A percentile compares a stretch with the other conserved stretches of the same genome.
Evolutionary conservation across 2,113 vertebrate species (phyloP).

Genomic region (Ophthalmolycus amberensis): DNA sequence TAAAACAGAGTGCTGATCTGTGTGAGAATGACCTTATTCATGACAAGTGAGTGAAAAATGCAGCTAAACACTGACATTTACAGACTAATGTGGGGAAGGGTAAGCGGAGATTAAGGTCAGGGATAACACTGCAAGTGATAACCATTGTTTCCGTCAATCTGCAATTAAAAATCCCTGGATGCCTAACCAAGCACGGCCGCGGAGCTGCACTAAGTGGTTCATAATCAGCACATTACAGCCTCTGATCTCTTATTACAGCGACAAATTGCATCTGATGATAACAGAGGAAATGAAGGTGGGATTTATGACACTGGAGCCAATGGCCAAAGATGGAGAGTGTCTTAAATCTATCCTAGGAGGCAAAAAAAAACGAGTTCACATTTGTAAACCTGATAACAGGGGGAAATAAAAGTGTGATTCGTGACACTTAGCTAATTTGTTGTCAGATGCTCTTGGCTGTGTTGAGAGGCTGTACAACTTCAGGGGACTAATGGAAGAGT

Average conservation of each 20-base stretch:
- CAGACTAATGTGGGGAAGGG: slow-evolving; percentile 18
- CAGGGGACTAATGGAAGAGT: slow-evolving; percentile 31
- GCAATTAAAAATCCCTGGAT: slow-evolving; percentile 65
- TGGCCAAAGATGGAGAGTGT: slow-evolving; percentile 40
- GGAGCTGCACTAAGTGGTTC: slow-evolving; percentile 60
- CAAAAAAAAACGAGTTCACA: slow-evolving; percentile 36
- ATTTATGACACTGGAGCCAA: slow-evolving; percentile 60
- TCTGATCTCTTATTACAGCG: slow-evolving; percentile 64
- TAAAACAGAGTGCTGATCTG: background rate
- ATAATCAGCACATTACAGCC: slow-evolving; percentile 66
- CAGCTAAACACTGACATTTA: slow-evolving; percentile 41
- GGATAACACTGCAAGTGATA: slow-evolving; percentile 51
- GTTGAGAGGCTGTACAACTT: slow-evolving; percentile 33
- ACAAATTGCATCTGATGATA: slow-evolving; percentile 70
- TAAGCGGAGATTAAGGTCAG: slow-evolving; percentile 54
- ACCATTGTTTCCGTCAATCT: slow-evolving; percentile 58
- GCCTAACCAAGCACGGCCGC: slow-evolving; percentile 49
- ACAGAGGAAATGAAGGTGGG: slow-evolving; percentile 65
- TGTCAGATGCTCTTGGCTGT: slow-evolving; percentile 48
- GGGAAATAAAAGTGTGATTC: slow-evolving; percentile 60
- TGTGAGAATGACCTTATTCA: slow-evolving; percentile 6
- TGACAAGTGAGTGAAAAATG: slow-evolving; percentile 12
- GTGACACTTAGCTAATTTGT: slow-evolving; percentile 49
- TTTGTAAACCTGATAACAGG: slow-evolving; percentile 57
- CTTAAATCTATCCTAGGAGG: slow-evolving; percentile 56